phyloP scores from a whole-genome alignment of 2,113 vertebrate genomes.

The Orcinus orca region DNA sequence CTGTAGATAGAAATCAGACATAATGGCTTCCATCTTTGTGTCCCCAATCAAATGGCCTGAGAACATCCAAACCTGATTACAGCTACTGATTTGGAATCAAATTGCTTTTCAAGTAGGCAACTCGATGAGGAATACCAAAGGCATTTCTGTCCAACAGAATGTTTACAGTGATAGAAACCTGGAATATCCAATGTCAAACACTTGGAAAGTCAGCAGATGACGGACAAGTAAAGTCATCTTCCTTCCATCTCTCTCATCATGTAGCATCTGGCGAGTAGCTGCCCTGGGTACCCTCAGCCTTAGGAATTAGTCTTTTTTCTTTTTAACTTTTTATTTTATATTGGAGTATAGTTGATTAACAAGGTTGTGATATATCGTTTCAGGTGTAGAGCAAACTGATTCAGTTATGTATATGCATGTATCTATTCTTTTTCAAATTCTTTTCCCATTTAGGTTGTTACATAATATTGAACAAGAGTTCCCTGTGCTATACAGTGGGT shows the following conservation, averaged over 20 bases:
- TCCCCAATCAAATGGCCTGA: not conserved
- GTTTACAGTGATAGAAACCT: not conserved
- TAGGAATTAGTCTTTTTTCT: not conserved
- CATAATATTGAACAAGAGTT: too few species aligned
- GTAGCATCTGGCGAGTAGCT: not conserved
- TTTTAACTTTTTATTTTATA: too few species aligned
- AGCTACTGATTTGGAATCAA: not conserved
- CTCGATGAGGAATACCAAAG: not conserved
- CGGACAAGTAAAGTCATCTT: not conserved
- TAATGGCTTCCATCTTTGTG: not conserved
- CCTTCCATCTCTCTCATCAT: not conserved
- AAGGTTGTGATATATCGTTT: too few species aligned
- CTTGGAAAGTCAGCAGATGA: not conserved
- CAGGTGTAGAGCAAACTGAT: too few species aligned
- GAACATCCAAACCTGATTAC: not conserved
- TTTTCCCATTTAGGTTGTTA: too few species aligned
- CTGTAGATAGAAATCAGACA: not conserved
- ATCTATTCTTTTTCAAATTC: too few species aligned
- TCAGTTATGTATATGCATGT: too few species aligned
- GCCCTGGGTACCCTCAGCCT: not conserved
- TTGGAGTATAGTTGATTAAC: too few species aligned
- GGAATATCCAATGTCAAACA: not conserved
- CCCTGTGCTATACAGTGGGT: too few species aligned
- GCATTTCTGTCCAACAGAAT: not conserved
- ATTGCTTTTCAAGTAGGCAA: not conserved